Conservation (phyloP, 2,797 vertebrate species). For the Alfaro cultratus region DNA sequence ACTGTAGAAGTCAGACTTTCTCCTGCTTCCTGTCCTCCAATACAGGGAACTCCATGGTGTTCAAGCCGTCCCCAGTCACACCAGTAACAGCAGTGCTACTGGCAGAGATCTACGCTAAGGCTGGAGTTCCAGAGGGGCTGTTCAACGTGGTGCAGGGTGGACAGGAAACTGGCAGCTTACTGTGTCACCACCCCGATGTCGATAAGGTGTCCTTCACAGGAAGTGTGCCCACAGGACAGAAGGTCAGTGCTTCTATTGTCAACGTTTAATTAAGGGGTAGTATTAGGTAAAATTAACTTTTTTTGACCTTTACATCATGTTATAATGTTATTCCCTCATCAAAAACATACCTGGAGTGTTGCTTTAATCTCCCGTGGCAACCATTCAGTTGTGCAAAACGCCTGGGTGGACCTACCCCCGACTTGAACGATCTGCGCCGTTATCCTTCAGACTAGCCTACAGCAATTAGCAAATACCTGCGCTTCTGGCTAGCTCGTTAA, state of each 20-base stretch:
- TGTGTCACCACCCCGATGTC: conserved; percentile 90
- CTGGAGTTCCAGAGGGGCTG: conserved; percentile 89
- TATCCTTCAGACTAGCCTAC: too few relatives aligned
- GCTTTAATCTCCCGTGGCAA: too few relatives aligned
- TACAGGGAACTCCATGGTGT: conserved; percentile 95
- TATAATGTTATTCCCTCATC: too few relatives aligned
- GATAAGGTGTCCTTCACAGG: conserved; percentile 97
- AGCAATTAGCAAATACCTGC: too few relatives aligned
- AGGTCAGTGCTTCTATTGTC: conserved; percentile 78
- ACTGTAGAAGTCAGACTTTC: neutral
- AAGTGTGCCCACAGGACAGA: conserved; percentile 92
- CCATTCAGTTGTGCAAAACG: too few relatives aligned
- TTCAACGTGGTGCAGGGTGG: conserved; percentile 94
- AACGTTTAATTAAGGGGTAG: neutral
- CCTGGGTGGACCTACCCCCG: too few relatives aligned
- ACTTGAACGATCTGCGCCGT: too few relatives aligned
- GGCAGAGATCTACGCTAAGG: conserved; percentile 90
- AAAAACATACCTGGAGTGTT: too few relatives aligned
- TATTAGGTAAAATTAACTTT: too few relatives aligned
- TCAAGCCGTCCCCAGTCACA: conserved; percentile 95
- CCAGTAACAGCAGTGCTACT: conserved; percentile 87
- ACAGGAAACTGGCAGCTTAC: conserved; percentile 88
- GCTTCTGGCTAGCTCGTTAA: too few relatives aligned
- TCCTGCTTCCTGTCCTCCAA: neutral
- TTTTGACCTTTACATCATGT: too few relatives aligned